Conservation (phyloP, 2,113 vertebrate genomes). For the Pontoporia blainvillei region DNA sequence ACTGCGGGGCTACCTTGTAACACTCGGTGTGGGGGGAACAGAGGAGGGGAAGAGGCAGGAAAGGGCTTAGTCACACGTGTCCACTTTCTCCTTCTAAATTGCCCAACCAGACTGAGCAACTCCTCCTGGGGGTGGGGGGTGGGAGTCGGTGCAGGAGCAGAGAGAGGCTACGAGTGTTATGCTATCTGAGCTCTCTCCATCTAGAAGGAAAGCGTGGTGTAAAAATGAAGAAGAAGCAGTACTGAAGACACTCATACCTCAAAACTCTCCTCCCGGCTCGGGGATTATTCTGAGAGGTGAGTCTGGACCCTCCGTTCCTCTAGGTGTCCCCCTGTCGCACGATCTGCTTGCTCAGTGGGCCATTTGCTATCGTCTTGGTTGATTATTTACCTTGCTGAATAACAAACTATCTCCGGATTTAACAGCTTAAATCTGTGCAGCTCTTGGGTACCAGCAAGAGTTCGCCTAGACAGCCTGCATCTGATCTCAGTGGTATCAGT, state of each 20-base stretch:
- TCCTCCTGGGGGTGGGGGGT: too few relatives aligned
- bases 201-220: not conserved
- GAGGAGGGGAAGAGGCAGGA: not conserved
- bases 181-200: accelerated
- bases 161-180: too few relatives aligned
- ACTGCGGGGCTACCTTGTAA: not conserved
- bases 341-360: too few relatives aligned
- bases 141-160: accelerated
- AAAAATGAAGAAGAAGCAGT: too few relatives aligned
- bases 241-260: accelerated
- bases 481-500: not conserved
- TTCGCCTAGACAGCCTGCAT: not conserved
- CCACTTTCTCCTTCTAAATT: not conserved
- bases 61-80: too few relatives aligned
- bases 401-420: too few relatives aligned
- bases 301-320: not conserved
- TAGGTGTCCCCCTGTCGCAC: not conserved
- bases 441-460: not conserved
- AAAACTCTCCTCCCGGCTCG: accelerated
- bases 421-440: not conserved
- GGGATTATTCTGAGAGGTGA: not conserved
- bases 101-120: not conserved
- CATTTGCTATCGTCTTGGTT: too few relatives aligned
- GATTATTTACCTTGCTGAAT: not conserved
- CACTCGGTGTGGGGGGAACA: accelerated